Conservation (phyloP, 30 jellyfish, hydroid and myxozoan species). For the Mastigias papua region DNA sequence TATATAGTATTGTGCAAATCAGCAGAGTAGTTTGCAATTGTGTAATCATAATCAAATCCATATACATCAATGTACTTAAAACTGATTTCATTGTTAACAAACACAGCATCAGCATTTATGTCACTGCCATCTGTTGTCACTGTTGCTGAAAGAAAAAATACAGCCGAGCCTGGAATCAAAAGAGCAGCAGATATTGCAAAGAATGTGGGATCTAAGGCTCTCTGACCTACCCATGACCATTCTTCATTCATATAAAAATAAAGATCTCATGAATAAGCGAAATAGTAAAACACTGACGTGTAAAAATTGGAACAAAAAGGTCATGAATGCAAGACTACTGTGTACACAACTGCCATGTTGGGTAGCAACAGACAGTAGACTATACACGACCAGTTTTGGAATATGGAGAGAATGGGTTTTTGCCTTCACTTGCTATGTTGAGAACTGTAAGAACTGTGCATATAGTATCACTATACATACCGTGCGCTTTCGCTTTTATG, state of each 20-base stretch:
- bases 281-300: no score
- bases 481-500: slow-evolving; percentile 21
- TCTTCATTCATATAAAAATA: no score
- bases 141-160: slow-evolving; percentile 31
- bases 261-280: no score
- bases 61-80: slow-evolving; percentile 89
- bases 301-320: no score
- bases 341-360: no score
- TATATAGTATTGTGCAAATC: slow-evolving; percentile 77
- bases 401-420: background rate
- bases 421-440: no score
- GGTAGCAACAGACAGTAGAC: no score
- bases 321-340: no score
- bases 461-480: slow-evolving; percentile 32
- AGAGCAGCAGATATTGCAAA: background rate
- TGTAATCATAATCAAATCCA: slow-evolving; percentile 97
- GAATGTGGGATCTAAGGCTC: background rate
- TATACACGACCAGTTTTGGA: no score
- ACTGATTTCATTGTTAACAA: slow-evolving; percentile 96
- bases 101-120: slow-evolving; percentile 83
- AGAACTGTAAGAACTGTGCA: no score
- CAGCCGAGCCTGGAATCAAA: background rate
- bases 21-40: slow-evolving; percentile 90
- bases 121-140: slow-evolving; percentile 18
- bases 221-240: no score